phyloP scores from a whole-genome alignment of 2,797 vertebrate genomes.

The Rhynchonycteris naso region DNA sequence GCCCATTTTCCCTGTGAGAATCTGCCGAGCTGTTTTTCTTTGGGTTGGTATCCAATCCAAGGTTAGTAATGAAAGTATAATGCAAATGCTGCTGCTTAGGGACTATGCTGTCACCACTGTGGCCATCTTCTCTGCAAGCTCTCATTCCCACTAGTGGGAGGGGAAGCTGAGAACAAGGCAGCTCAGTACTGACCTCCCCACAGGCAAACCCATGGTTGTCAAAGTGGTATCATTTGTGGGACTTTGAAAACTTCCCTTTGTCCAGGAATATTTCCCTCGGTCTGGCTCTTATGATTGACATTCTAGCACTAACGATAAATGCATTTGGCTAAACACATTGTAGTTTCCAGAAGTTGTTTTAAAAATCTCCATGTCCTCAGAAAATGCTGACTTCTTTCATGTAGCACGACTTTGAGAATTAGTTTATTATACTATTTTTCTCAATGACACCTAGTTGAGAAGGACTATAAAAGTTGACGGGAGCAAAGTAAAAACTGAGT shows the following conservation, averaged over 20 bases:
- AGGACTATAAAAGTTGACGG: background rate
- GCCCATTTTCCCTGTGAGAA: background rate
- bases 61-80: background rate
- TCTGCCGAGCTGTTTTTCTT: background rate
- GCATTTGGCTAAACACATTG: slow-evolving; percentile 42
- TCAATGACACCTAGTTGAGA: background rate
- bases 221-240: background rate
- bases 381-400: background rate
- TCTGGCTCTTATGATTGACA: slow-evolving; percentile 30
- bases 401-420: background rate
- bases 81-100: background rate
- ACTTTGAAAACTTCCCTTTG: background rate
- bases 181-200: background rate
- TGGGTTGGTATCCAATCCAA: background rate
- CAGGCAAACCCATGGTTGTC: background rate
- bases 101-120: background rate
- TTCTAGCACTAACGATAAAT: background rate
- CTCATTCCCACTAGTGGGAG: background rate
- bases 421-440: background rate
- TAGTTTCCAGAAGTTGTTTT: background rate
- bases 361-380: background rate
- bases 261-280: slow-evolving; percentile 23
- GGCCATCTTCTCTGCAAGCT: background rate
- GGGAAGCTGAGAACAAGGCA: background rate
- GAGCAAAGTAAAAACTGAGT: background rate